Base-by-base conservation (phyloP, 2,113 vertebrate species). In the Sialia sialis region DNA sequence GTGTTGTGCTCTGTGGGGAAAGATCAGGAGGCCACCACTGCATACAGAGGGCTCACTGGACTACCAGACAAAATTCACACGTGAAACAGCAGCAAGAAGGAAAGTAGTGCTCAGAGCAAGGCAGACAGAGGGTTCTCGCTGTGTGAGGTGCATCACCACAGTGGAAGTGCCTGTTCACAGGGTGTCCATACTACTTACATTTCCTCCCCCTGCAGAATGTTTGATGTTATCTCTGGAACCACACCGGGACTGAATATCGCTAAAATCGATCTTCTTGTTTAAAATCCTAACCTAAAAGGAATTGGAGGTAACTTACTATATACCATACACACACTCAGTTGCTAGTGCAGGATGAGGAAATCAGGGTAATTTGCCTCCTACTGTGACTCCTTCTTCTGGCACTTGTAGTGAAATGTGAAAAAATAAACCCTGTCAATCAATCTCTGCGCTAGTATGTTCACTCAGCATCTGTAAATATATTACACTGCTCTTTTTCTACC, bases 221-320 rank as follows among this genome's bases (percentile, higher is more conserved):
- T 97, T 99, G 98, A 99, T 98, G 98, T 99, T 99, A 98, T 99
- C 98, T 98, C 98, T 99, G 98, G 99, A 98, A 97, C 98, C 98
- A 98, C 98, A 98, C 94, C 98, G 98, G 97, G 99, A 98, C 55
- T 98, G 97, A 96, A 98, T 93, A 95, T 98, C 98, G 87, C 97
- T 98, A 99, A 98, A 98, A 98, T 99, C 98, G 96, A 98, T 98
- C 98, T 98, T 99, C 98, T 98, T 98, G 98, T 98, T 99, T 98
- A 99, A 98, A 98, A 99, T 99, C 90, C 98, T 99, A 98, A 98
- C 98, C 99, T 99, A 99, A 97, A 98, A 98, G 97, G 98, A 98
- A 98, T 97, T 0, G 97, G 95, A 98, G 85, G 97, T 95, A 97
- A 97, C 96, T 98, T 98, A 97, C 96, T 96, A 72, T 58, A 43